These are phyloP conservation scores for Gymnocephalus cernua DNA, from an alignment of 2,113 vertebrate species.

Conservation along the genomic window DNA sequence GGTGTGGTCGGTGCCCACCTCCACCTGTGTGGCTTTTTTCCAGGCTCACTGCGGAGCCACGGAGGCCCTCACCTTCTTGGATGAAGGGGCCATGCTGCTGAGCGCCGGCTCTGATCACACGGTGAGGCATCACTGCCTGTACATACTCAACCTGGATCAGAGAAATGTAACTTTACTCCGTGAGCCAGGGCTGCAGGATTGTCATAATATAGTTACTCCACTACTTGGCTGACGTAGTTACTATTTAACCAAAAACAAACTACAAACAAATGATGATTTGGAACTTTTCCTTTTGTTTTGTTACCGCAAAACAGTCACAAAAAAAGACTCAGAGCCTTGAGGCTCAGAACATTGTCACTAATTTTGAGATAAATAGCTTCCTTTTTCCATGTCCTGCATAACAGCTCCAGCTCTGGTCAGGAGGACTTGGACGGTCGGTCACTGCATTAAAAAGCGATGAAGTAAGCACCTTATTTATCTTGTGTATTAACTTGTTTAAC, in stretches of 20 bases:
- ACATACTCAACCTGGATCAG: neutral
- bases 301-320: no score
- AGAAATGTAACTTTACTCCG: neutral
- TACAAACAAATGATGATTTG: neutral
- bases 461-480: constrained; percentile 54
- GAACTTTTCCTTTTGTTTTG: no score
- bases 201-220: neutral
- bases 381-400: constrained; percentile 2
- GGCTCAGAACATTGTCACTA: neutral
- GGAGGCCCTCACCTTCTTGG: constrained; percentile 81
- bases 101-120: constrained; percentile 86
- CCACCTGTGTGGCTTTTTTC: constrained; percentile 83
- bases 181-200: neutral
- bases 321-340: no score
- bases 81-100: constrained; percentile 82
- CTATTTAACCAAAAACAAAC: neutral
- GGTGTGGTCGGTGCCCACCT: constrained; percentile 87
- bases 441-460: constrained; percentile 63
- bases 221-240: neutral
- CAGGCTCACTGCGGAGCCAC: constrained; percentile 85
- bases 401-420: constrained; percentile 90
- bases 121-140: constrained; percentile 70
- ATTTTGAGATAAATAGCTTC: neutral
- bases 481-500: neutral
- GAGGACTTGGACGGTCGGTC: constrained; percentile 83